Evolutionary conservation across 1,140 invertebrate genomes (phyloP), one percentile per base, ranked within the genome.

Genomic region (Aphis craccivora): DNA sequence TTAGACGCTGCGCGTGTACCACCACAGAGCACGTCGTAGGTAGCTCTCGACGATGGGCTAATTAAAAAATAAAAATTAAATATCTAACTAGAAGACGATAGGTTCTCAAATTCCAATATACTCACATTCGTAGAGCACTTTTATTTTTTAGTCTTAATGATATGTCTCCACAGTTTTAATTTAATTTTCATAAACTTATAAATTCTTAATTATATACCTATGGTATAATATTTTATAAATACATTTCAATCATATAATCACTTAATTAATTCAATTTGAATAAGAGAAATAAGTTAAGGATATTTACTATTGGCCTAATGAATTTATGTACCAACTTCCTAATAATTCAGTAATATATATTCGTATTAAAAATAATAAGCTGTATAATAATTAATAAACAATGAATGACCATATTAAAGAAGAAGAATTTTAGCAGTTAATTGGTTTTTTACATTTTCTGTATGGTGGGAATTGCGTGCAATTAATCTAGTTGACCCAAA

Each of bases 1-100:
- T 93, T 53, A 84, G 91, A 93, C 51, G 76, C 91, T 86, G 81
- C 48, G 81, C 81, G 91, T 91, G 90, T 91, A 91, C 81, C 91
- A 53, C 48, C 91, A 55, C 91, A 86, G 55, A 93, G 48, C 91
- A 86, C 91, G 48, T 86, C 67, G 48, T 86, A 43, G 37, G 48
- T 86, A 43, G 37, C 48, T 83, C 91, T 93, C 81, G 81, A 84
- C 18, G 25, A 67, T 67, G 30, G 76, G 20, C 23, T 93, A 93
- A 93, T 93, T 93, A 93, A 84, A 93, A 93, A 86, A 86, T 55
- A 43, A 37, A 90, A 43, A n/a, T 43, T 43, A 20, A 55, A 43
- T 53, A n/a, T 55, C 51, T 35, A 25, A 40, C 3, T 11, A 90
- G 53, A 90, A 55, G 25, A 55, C 48, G 8, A 89, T 53, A 55